These are phyloP conservation scores for Megalops atlanticus DNA, from an alignment of 2,113 vertebrate species.

Conservation along the genomic window DNA sequence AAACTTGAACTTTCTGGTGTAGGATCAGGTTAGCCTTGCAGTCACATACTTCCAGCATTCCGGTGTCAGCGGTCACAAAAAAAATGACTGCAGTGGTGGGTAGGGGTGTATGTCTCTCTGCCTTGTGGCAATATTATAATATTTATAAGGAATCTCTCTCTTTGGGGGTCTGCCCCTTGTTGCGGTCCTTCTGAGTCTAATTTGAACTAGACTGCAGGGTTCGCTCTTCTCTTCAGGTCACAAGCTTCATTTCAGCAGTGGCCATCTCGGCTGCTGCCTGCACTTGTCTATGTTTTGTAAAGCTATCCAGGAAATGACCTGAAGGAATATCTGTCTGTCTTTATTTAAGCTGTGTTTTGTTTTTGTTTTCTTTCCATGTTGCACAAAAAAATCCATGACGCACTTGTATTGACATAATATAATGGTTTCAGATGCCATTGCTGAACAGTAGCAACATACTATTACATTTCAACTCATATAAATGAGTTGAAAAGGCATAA, in stretches of 20 bases:
- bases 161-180: neutral
- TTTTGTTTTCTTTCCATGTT: conserved; percentile 53
- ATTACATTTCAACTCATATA: neutral
- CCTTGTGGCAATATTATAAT: conserved; percentile 17
- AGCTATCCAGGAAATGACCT: neutral
- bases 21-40: neutral
- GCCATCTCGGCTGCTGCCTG: conserved; percentile 52
- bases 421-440: conserved; percentile 1
- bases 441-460: neutral
- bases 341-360: conserved; percentile 46
- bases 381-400: conserved; percentile 62
- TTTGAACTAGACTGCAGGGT: conserved; percentile 22
- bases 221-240: conserved; percentile 52
- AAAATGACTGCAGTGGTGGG: neutral
- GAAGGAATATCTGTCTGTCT: conserved; percentile 47
- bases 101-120: neutral
- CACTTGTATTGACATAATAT: conserved; percentile 57
- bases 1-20: neutral
- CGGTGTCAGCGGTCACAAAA: neutral
- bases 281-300: conserved; percentile 57
- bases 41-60: neutral
- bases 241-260: conserved; percentile 49
- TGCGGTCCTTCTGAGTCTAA: neutral
- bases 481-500: conserved; percentile 4
- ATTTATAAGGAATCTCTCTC: neutral